Evolutionary conservation across 2,888 invertebrate genomes (phyloP), one percentile per base, ranked within the genome.

Genomic region (Sepioteuthis lessoniana): DNA sequence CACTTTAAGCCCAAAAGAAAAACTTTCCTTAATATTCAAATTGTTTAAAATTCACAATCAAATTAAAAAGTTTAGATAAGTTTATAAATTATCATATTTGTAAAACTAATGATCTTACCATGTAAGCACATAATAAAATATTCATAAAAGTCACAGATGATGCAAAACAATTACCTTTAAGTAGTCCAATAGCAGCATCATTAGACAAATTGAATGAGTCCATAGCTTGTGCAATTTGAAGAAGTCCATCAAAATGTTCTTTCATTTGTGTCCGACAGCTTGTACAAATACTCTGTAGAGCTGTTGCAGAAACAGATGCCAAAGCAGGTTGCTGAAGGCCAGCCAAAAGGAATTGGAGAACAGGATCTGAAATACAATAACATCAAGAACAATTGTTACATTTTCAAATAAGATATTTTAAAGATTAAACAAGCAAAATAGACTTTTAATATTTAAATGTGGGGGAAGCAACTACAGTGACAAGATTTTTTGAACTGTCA

Each of bases 201-300:
- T 96, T 95, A 8, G 97, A 96, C 42, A 97, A 96, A 94, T 96
- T 96, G 95, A 97, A 96, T 1, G 96, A 95, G 93, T 97, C 97
- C 94, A 97, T 95, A 35, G 97, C 96, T 94, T 96, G 95, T 28
- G 97, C 96, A 55, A 97, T 97, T 94, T 97, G 96, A 94, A 99
- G 97, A 1, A 98, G 98, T 94, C 98, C 98, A 19, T 98, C 97
- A 97, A 99, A 99, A 96, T 98, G 98, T 94, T 98, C 98, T 94
- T 98, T 98, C 98, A 99, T 98, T 96, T 98, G 98, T 94, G 98
- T 97, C 91, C 98, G 98, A 96, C 99, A 99, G 35, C 98, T 98
- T 94, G 98, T 98, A 97, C 99, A 99, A 95, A 99, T 98, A 96
- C 98, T 98, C 97, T 99, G 98, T 93, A 99, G 97, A 0, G 99